Evolutionary conservation across 2,888 invertebrate species (phyloP).

Genomic region (Ashinkailepas kermadecensis): DNA sequence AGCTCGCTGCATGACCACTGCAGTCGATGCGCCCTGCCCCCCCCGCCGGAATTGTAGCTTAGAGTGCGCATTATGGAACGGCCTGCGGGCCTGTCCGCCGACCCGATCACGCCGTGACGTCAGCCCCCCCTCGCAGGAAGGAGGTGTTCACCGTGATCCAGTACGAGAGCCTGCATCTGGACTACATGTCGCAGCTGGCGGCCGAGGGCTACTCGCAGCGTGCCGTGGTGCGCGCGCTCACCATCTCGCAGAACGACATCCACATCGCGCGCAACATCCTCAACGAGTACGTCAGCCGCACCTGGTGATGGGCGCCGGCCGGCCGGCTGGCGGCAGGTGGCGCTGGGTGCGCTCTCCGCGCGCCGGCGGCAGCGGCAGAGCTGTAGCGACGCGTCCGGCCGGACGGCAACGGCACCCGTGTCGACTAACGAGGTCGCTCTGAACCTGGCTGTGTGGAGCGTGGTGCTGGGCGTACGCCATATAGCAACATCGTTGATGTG

Average conservation of each 20-base stretch:
- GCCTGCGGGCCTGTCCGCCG: too few relatives aligned
- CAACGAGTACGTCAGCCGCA: constrained; percentile 64
- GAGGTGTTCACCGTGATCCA: constrained; percentile 42
- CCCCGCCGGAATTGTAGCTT: too few relatives aligned
- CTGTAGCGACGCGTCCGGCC: not conserved
- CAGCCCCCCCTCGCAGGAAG: constrained; percentile 7
- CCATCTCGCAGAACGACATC: constrained; percentile 85
- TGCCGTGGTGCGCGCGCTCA: constrained; percentile 81
- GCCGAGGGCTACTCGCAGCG: constrained; percentile 85
- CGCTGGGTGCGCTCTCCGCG: constrained; percentile 25
- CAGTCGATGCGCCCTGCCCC: too few relatives aligned
- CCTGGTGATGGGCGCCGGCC: not conserved
- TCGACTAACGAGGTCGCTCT: too few relatives aligned
- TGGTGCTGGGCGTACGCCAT: too few relatives aligned
- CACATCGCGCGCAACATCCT: constrained; percentile 94
- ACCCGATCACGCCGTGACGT: too few relatives aligned
- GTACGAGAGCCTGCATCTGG: constrained; percentile 84
- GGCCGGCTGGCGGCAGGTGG: constrained; percentile 34
- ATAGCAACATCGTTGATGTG: too few relatives aligned
- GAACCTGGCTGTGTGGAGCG: too few relatives aligned
- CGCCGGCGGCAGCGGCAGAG: not conserved
- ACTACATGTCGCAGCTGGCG: constrained; percentile 79
- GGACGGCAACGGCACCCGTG: too few relatives aligned
- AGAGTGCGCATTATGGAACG: too few relatives aligned
- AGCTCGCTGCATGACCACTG: too few relatives aligned